Evolutionary conservation across 2,888 invertebrate species (phyloP).

Genomic region (Pristionchus japonicus): DNA sequence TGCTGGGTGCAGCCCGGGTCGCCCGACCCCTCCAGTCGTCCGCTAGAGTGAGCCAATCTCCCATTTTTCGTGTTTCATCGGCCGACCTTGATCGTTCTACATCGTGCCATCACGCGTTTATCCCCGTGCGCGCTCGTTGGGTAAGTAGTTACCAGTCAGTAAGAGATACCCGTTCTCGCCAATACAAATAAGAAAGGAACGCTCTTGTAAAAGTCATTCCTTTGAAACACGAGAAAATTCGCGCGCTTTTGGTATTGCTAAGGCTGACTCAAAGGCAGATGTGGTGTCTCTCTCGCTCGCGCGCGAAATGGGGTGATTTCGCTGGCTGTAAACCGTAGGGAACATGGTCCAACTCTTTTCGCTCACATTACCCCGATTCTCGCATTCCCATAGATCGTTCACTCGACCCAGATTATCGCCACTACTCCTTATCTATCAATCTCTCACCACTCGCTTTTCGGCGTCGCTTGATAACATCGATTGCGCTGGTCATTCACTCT

Average conservation of each 20-base stretch:
- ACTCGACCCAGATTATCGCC: not conserved
- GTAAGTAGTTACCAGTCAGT: not conserved
- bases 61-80: not conserved
- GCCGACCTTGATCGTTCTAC: not conserved
- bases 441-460: not conserved
- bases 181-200: not conserved
- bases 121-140: not conserved
- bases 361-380: not conserved
- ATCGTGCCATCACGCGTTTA: constrained; percentile 21
- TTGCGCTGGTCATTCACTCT: not conserved
- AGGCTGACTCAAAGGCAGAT: not conserved
- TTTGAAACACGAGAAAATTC: not conserved
- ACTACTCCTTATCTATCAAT: not conserved
- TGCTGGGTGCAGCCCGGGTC: not conserved
- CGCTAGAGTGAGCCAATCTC: constrained; percentile 23
- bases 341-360: not conserved
- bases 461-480: constrained; percentile 2
- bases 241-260: not conserved
- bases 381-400: not conserved
- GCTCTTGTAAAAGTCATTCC: not conserved
- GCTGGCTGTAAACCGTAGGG: not conserved
- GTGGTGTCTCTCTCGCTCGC: not conserved
- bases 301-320: constrained; percentile 37
- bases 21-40: constrained; percentile 2
- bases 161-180: not conserved